Conservation (phyloP, 2,797 vertebrate genomes). For the Eleutherodactylus coqui region DNA sequence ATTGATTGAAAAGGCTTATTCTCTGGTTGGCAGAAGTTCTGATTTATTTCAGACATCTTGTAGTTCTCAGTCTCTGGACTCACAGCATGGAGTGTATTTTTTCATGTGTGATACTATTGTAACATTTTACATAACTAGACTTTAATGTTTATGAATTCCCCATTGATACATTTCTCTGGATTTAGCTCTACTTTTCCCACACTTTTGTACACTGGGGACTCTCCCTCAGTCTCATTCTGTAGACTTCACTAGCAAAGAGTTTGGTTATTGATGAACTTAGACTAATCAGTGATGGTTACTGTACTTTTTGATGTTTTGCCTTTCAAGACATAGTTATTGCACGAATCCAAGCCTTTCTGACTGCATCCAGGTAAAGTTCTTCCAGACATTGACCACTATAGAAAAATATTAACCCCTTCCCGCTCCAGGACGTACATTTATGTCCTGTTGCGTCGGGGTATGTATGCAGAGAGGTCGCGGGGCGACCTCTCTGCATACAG, state of each 20-base stretch:
- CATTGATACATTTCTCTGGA: conserved; percentile 7
- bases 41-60: conserved; percentile 41
- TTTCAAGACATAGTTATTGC: too few relatives aligned
- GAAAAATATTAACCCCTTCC: too few relatives aligned
- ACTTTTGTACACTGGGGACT: conserved; percentile 16
- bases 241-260: neutral
- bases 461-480: too few relatives aligned
- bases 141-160: conserved; percentile 24
- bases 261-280: conserved; percentile 11
- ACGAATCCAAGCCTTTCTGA: too few relatives aligned
- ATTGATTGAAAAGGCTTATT: conserved; percentile 21
- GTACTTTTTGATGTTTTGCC: neutral
- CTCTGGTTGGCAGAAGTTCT: conserved; percentile 21
- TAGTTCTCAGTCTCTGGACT: conserved; percentile 21
- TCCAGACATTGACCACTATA: too few relatives aligned
- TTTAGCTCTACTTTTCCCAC: conserved; percentile 32
- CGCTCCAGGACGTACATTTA: too few relatives aligned
- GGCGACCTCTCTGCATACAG: too few relatives aligned
- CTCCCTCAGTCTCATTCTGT: neutral
- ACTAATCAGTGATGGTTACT: neutral
- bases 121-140: conserved; percentile 29
- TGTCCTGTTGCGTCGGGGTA: too few relatives aligned
- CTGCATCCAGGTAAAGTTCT: too few relatives aligned
- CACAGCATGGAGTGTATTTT: conserved; percentile 49
- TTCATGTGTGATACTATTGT: conserved; percentile 42